A percentile compares a stretch with the other conserved stretches of the same genome.
phyloP scores from a whole-genome alignment of 2,113 vertebrate genomes.

The Cyanocitta stelleri region DNA sequence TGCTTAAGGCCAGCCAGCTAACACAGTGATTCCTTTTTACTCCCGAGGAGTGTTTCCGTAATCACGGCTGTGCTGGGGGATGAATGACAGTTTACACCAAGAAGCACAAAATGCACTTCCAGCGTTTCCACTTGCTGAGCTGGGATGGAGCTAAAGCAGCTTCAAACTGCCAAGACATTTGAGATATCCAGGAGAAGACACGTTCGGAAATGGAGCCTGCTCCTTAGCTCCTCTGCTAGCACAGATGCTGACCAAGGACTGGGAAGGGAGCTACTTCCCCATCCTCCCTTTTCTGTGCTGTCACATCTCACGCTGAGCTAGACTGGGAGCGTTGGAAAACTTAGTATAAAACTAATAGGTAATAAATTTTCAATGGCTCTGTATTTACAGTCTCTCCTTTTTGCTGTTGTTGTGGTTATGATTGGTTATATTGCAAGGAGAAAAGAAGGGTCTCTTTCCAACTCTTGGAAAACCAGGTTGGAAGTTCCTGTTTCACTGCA shows the following conservation, averaged over 20 bases:
- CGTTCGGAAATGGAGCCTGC: conserved; percentile 39
- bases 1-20: conserved; percentile 62
- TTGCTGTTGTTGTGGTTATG: background rate
- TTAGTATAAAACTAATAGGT: background rate
- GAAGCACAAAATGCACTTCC: conserved; percentile 63
- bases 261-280: background rate
- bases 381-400: background rate
- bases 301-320: background rate
- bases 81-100: conserved; percentile 64
- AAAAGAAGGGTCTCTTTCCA: conserved; percentile 41
- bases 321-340: background rate
- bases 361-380: background rate
- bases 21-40: conserved; percentile 59
- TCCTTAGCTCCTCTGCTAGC: conserved; percentile 29
- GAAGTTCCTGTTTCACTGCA: conserved; percentile 43
- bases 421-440: conserved; percentile 4
- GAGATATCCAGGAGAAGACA: conserved; percentile 49
- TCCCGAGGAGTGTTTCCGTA: conserved; percentile 55
- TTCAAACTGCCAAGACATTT: conserved; percentile 49
- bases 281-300: background rate
- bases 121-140: conserved; percentile 52
- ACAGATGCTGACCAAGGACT: conserved; percentile 40
- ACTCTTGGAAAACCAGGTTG: conserved; percentile 14
- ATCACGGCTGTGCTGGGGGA: conserved; percentile 40
- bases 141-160: conserved; percentile 43